phyloP scores from a whole-genome alignment of 1,140 invertebrate species.

The Leptopilina clavipes region DNA sequence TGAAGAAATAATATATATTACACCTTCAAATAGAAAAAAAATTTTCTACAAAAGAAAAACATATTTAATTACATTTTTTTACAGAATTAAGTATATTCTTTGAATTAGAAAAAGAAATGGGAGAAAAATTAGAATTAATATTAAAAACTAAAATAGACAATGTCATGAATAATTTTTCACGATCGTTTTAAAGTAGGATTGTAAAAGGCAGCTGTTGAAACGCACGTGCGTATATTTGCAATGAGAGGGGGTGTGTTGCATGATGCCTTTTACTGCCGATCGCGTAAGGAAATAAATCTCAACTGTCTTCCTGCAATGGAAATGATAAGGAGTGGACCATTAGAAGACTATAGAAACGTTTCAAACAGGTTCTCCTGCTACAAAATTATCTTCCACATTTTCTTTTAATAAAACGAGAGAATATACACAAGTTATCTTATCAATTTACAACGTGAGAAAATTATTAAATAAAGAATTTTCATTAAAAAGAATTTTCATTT shows the following conservation, averaged over 20 bases:
- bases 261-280: constrained; percentile 40
- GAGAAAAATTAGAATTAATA: too few relatives aligned
- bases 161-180: neutral
- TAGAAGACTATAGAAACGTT: constrained; percentile 11
- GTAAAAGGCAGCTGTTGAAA: constrained; percentile 4
- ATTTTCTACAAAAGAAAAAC: too few relatives aligned
- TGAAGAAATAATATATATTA: too few relatives aligned
- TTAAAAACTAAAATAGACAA: neutral
- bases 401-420: neutral
- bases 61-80: too few relatives aligned
- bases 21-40: too few relatives aligned
- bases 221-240: constrained; percentile 36
- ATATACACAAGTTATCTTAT: neutral
- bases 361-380: constrained; percentile 2
- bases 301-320: constrained; percentile 40
- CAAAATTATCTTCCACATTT: neutral
- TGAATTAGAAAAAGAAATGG: neutral
- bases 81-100: too few relatives aligned
- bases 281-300: constrained; percentile 38
- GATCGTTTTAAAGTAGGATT: neutral
- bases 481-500: too few relatives aligned
- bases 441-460: neutral
- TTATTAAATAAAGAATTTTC: neutral
- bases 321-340: constrained; percentile 41
- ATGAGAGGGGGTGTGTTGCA: constrained; percentile 31